These are phyloP conservation scores for Eptesicus fuscus DNA, from an alignment of 2,113 vertebrate species.

Conservation along the genomic window DNA sequence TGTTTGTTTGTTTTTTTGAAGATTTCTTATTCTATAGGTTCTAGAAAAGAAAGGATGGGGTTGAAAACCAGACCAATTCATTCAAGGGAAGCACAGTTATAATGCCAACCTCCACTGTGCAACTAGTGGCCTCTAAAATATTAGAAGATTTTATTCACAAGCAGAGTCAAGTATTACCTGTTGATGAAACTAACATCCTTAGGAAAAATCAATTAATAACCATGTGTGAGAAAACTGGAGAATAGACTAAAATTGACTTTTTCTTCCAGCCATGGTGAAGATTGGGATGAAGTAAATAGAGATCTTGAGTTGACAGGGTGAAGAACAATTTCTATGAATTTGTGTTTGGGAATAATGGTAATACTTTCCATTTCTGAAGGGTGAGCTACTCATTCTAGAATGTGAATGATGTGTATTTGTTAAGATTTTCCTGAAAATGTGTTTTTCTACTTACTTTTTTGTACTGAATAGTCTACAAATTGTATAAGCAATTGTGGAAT, in stretches of 20 bases:
- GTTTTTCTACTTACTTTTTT: background rate
- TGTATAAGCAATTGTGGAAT: conserved; percentile 24
- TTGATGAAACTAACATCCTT: background rate
- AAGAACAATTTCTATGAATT: background rate
- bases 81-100: background rate
- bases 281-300: background rate
- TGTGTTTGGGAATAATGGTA: background rate
- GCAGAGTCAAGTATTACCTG: background rate
- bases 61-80: background rate
- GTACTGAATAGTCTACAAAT: conserved; percentile 28
- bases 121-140: background rate
- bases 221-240: conserved; percentile 6
- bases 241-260: background rate
- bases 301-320: background rate
- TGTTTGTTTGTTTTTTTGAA: background rate
- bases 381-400: conserved; percentile 13
- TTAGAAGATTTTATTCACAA: background rate
- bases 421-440: conserved; percentile 28
- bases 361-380: conserved; percentile 6
- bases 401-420: conserved; percentile 27
- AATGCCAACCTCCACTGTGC: background rate
- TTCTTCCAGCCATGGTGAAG: background rate
- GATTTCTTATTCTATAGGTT: background rate
- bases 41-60: background rate
- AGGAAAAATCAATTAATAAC: conserved; percentile 27